Evolutionary conservation across 2,113 vertebrate species (phyloP).

Genomic region (Lasiurus borealis): DNA sequence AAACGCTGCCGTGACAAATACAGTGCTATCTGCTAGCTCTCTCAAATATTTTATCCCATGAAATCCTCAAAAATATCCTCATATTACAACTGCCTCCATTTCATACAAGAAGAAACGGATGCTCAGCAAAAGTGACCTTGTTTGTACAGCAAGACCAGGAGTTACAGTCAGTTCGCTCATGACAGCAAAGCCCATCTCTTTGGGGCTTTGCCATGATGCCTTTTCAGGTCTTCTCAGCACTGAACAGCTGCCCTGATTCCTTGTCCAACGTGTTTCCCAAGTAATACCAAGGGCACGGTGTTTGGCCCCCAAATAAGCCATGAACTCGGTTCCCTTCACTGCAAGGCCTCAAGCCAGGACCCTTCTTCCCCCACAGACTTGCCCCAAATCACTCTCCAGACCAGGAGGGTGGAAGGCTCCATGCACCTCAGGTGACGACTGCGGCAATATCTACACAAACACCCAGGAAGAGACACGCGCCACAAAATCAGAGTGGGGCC

Average conservation of each 20-base stretch:
- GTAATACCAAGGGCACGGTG: not conserved
- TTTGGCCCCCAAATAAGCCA: not conserved
- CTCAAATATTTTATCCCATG: not conserved
- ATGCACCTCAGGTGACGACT: accelerated
- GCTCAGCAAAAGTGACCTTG: not conserved
- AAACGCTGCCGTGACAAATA: not conserved
- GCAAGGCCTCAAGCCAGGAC: not conserved
- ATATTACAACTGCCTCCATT: not conserved
- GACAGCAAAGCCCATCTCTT: not conserved
- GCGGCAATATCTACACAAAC: not conserved
- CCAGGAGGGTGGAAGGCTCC: not conserved
- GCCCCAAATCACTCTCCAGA: not conserved
- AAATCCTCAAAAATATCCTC: not conserved
- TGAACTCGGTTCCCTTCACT: not conserved
- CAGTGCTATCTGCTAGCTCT: not conserved
- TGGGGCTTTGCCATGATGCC: not conserved
- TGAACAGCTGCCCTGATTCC: not conserved
- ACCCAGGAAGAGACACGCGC: not conserved
- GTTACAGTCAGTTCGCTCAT: not conserved
- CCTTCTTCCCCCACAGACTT: not conserved
- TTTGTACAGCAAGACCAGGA: not conserved
- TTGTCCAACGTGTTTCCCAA: not conserved
- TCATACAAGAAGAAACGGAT: not conserved
- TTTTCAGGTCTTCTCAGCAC: not conserved
- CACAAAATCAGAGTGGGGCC: not conserved